phyloP scores from a whole-genome alignment of 2,888 invertebrate species.

The Opisthograptis luteolata region DNA sequence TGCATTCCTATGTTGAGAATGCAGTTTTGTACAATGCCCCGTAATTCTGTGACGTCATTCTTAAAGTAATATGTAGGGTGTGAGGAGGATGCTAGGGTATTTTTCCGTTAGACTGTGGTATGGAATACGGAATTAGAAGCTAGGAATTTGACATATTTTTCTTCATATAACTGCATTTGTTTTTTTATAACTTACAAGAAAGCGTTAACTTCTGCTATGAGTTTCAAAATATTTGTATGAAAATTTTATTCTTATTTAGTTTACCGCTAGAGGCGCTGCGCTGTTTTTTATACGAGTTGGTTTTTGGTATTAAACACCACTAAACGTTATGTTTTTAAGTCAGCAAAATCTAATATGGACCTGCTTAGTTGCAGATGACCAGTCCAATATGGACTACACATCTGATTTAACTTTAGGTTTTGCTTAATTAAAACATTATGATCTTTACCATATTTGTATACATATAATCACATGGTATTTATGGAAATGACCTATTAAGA shows the following conservation, averaged over 20 bases:
- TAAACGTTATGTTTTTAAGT: no score
- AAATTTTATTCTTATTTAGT: no score
- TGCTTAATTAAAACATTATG: slow-evolving; percentile 28
- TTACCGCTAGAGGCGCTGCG: no score
- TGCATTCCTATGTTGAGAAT: slow-evolving; percentile 47
- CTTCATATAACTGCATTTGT: no score
- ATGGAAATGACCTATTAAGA: slow-evolving; percentile 54
- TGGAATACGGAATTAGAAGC: slow-evolving; percentile 25
- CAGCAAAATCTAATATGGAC: background rate
- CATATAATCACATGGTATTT: slow-evolving; percentile 34
- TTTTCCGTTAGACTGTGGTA: slow-evolving; percentile 28
- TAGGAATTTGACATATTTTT: slow-evolving; percentile 9
- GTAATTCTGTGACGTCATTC: slow-evolving; percentile 47
- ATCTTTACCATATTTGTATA: slow-evolving; percentile 23
- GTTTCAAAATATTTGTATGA: no score
- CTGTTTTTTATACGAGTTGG: no score
- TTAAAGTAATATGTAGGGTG: slow-evolving; percentile 40
- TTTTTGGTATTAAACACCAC: no score
- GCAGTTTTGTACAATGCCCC: slow-evolving; percentile 42
- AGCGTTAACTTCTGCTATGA: no score
- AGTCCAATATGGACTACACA: slow-evolving; percentile 4
- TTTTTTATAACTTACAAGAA: no score
- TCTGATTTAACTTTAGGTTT: slow-evolving; percentile 12
- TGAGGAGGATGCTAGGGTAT: slow-evolving; percentile 17
- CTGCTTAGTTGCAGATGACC: background rate